Base-by-base conservation (phyloP, 2,888 invertebrate genomes). In the Aphidius colemani region DNA sequence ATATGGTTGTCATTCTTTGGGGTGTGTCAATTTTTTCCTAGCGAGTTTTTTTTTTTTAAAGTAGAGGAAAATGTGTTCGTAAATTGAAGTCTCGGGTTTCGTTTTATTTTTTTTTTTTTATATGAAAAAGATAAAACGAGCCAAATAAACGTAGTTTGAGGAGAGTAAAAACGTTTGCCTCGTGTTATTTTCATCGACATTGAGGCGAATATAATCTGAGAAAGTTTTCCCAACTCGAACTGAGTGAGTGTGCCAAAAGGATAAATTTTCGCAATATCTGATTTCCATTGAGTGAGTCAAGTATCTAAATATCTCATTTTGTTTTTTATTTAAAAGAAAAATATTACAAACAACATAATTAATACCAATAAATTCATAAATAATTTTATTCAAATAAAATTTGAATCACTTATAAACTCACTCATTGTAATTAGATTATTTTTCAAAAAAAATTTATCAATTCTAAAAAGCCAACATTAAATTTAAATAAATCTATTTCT, bases 1-100 rank as follows among this genome's bases (percentile, higher is more conserved):
- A 9, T 30, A 30, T 30, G 69, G 76, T 76, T 78, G 75, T 77
- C 75, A 74, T 72, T 74, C 76, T 74, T 69, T 72, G 5, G 76
- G 74, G 68, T 57, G 66, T 69, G 71, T 74, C 75, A 72, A 73
- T 72, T 78, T 76, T 72, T 30, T 67, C 65, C 63, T 63, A 59
- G 59, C 65, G 65, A 64, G 3, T 30, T 30, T 30, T 30, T 30
- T 30, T 30, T 30, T 30, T 30, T 30, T 30, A 30, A 30, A 59
- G 18, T 43, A 58, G 41, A 18, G 18, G 18, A 40, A 41, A 51
- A 58, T 59, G 56, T 64, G 51, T 40, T 51, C 62, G 56, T 63
- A 49, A 56, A 60, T 59, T 45, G 63, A 66, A 62, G 61, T 59
- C 57, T 63, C 67, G 63, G 30, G 30, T 30, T 30, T 30, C 3